Percentiles rank a stretch among this genome's conserved stretches.
Evolutionary conservation across 2,113 vertebrate species (phyloP).

Genomic region (Pachycephala philippinensis): DNA sequence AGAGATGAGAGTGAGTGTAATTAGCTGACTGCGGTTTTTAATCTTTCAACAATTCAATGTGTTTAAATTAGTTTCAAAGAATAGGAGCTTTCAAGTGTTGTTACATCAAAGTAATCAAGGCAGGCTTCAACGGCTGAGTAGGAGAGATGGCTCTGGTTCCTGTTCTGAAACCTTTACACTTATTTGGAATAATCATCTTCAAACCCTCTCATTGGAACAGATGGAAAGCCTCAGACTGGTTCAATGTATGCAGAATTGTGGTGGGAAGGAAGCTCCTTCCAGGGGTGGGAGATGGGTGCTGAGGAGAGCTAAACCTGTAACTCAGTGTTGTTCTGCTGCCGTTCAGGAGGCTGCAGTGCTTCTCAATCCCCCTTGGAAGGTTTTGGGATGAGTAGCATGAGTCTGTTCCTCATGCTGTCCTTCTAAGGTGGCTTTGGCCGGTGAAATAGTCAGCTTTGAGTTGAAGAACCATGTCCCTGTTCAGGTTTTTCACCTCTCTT

Average conservation of each 20-base stretch:
- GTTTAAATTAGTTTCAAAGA: conserved; percentile 86
- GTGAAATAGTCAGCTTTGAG: neutral
- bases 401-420: neutral
- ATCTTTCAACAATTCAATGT: conserved; percentile 85
- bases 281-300: neutral
- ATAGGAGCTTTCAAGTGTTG: conserved; percentile 82
- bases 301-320: neutral
- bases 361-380: neutral
- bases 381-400: neutral
- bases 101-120: conserved; percentile 79
- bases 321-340: rapidly evolving
- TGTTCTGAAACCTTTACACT: conserved; percentile 54
- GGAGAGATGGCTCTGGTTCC: conserved; percentile 37
- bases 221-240: neutral
- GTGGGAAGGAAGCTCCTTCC: neutral
- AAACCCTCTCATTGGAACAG: neutral
- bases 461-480: neutral
- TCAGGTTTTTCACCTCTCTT: neutral
- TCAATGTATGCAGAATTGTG: neutral
- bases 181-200: conserved; percentile 42
- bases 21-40: conserved; percentile 85
- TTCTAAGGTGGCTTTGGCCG: neutral
- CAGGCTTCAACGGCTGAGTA: conserved; percentile 55
- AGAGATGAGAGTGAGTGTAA: conserved; percentile 84
- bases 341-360: neutral